A percentile compares a stretch with the other conserved stretches of the same genome.
Evolutionary conservation across 2,797 vertebrate genomes (phyloP).

Genomic region (Hoplostethus atlanticus): DNA sequence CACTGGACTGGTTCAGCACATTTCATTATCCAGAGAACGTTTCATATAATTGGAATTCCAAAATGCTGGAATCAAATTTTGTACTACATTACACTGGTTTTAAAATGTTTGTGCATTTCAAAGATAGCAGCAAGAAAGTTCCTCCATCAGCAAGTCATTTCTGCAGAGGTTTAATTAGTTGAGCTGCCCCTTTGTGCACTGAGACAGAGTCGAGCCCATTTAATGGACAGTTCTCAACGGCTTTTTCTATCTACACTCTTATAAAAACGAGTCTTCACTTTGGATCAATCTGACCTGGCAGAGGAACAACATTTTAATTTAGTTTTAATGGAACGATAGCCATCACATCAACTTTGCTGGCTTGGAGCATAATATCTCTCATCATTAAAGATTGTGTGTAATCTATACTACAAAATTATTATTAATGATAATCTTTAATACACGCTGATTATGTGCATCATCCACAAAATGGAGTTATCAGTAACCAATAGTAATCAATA

Average conservation of each 20-base stretch:
- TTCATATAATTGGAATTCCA: conserved; percentile 5
- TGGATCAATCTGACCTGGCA: conserved; percentile 64
- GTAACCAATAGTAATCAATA: too few species aligned
- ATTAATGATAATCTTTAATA: too few species aligned
- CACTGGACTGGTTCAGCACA: background rate
- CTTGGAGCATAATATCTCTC: background rate
- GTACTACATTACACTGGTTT: background rate
- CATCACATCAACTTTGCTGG: conserved; percentile 20
- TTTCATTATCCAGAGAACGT: background rate
- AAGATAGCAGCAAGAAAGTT: conserved; percentile 33
- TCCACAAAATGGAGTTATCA: too few species aligned
- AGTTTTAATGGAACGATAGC: conserved; percentile 52
- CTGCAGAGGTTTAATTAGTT: conserved; percentile 55
- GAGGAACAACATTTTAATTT: conserved; percentile 62
- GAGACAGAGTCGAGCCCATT: conserved; percentile 3
- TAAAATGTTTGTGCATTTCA: conserved; percentile 2
- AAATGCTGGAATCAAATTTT: conserved; percentile 20
- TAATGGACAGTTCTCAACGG: background rate
- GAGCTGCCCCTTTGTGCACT: conserved; percentile 46
- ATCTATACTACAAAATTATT: too few species aligned
- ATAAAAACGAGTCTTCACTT: conserved; percentile 45
- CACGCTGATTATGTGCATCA: too few species aligned
- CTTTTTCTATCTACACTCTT: background rate
- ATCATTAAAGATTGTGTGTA: conserved; percentile 1
- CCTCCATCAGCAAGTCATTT: conserved; percentile 49